Evolutionary conservation across 1,140 invertebrate genomes (phyloP).

Genomic region (Archivesica marissinica): DNA sequence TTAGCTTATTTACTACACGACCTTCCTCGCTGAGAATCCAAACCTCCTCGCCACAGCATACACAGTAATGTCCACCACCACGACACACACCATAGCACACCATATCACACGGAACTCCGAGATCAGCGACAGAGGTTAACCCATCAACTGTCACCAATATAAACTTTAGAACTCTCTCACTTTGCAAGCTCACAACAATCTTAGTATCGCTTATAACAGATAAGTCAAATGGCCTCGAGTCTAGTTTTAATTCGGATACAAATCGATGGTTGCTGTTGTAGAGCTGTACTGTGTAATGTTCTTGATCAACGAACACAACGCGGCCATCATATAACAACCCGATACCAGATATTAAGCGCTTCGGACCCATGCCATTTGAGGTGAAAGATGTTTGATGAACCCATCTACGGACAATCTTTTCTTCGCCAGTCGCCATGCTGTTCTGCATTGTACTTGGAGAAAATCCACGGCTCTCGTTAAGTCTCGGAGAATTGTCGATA

Average conservation of each 20-base stretch:
- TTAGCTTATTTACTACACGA: slow-evolving; percentile 33
- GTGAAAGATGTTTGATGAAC: slow-evolving; percentile 45
- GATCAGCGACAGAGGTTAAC: slow-evolving; percentile 43
- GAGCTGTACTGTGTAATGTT: slow-evolving; percentile 50
- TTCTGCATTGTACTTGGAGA: neutral
- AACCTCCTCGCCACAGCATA: slow-evolving; percentile 58
- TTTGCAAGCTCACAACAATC: slow-evolving; percentile 59
- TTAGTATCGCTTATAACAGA: slow-evolving; percentile 31
- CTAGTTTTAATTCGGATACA: slow-evolving; percentile 45
- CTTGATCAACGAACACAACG: slow-evolving; percentile 47
- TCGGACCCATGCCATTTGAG: slow-evolving; percentile 41
- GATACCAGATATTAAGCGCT: slow-evolving; percentile 40
- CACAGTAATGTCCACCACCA: slow-evolving; percentile 40
- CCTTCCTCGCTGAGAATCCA: slow-evolving; percentile 58
- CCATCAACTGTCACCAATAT: slow-evolving; percentile 33
- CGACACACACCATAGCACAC: slow-evolving; percentile 49
- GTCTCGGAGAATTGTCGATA: slow-evolving; percentile 5
- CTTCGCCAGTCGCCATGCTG: slow-evolving; percentile 11
- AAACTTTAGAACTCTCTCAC: slow-evolving; percentile 59
- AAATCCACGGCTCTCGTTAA: slow-evolving; percentile 26
- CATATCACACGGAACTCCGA: slow-evolving; percentile 56
- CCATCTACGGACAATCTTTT: slow-evolving; percentile 42
- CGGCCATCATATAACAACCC: slow-evolving; percentile 40
- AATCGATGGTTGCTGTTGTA: slow-evolving; percentile 39
- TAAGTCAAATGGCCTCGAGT: slow-evolving; percentile 59